A percentile compares a stretch with the other conserved stretches of the same genome.
phyloP scores from a whole-genome alignment of 2,888 invertebrate genomes.

The Scelioninae gen. 1 region DNA sequence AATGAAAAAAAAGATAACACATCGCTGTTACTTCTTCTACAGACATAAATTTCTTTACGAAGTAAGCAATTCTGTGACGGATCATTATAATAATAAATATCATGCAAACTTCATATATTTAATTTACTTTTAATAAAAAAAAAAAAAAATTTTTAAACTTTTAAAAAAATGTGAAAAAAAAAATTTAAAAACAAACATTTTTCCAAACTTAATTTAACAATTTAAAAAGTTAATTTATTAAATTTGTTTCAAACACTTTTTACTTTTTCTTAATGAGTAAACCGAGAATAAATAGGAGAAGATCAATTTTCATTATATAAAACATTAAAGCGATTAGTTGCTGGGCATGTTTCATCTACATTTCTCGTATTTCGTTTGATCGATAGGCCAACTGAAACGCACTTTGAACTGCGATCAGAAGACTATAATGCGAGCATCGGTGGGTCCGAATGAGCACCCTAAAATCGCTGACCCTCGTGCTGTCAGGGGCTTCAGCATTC shows the following conservation, averaged over 20 bases:
- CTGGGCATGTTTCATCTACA: not conserved
- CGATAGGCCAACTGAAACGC: conserved; percentile 16
- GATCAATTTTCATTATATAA: too few species aligned
- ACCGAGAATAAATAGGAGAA: not conserved
- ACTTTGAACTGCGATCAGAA: conserved; percentile 48
- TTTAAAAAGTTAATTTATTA: too few species aligned
- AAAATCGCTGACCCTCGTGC: conserved; percentile 56
- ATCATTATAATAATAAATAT: conserved; percentile 19
- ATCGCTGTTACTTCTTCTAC: conserved; percentile 1
- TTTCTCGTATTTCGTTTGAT: conserved; percentile 34
- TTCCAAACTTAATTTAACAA: too few species aligned
- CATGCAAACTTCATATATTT: too few species aligned
- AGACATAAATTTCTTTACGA: conserved; percentile 34
- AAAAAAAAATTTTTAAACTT: not conserved
- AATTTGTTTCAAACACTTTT: too few species aligned
- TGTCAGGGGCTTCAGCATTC: conserved; percentile 55
- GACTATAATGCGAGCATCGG: conserved; percentile 11
- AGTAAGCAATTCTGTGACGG: conserved; percentile 26
- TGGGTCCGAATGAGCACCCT: conserved; percentile 34
- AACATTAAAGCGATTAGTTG: conserved; percentile 19
- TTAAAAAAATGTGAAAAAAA: too few species aligned
- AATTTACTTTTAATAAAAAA: too few species aligned
- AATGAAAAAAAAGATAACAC: conserved; percentile 38
- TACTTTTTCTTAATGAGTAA: too few species aligned
- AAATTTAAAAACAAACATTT: too few species aligned